These are phyloP conservation scores for Catonia carolina DNA, from an alignment of 2,888 invertebrate genomes.

Conservation along the genomic window DNA sequence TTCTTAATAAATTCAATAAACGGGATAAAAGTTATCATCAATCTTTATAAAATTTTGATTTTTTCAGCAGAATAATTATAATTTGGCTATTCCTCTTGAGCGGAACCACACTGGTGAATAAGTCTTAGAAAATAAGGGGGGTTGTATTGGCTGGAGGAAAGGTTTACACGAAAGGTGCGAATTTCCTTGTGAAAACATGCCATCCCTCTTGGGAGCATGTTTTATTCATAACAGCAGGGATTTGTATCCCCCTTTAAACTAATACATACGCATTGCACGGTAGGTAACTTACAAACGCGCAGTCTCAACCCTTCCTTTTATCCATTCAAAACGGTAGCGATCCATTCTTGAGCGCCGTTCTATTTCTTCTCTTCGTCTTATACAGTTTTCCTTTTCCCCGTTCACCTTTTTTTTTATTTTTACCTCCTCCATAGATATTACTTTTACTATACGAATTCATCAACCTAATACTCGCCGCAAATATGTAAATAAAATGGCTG, in stretches of 20 bases:
- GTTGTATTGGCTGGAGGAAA: neutral
- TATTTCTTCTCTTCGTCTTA: too few species aligned
- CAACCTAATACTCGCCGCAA: slow-evolving; percentile 2
- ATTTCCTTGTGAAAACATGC: slow-evolving; percentile 6
- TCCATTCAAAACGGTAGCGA: slow-evolving; percentile 4
- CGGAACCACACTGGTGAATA: neutral
- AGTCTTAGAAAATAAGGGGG: too few species aligned
- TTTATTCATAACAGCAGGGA: slow-evolving; percentile 14
- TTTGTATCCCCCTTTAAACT: slow-evolving; percentile 2
- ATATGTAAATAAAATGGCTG: too few species aligned
- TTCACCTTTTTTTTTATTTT: too few species aligned
- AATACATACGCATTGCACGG: too few species aligned
- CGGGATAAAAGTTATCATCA: too few species aligned
- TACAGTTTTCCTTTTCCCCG: too few species aligned
- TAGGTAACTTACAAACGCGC: slow-evolving; percentile 5
- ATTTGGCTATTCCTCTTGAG: too few species aligned
- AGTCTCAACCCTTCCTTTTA: neutral
- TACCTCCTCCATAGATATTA: too few species aligned
- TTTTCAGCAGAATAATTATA: too few species aligned
- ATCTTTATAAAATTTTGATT: too few species aligned
- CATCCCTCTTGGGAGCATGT: slow-evolving; percentile 6
- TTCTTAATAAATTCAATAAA: too few species aligned
- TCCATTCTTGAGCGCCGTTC: neutral
- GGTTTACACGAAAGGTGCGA: slow-evolving; percentile 9
- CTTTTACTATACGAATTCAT: neutral